phyloP scores from a whole-genome alignment of 1,140 invertebrate genomes.

The Adoxophyes honmai region DNA sequence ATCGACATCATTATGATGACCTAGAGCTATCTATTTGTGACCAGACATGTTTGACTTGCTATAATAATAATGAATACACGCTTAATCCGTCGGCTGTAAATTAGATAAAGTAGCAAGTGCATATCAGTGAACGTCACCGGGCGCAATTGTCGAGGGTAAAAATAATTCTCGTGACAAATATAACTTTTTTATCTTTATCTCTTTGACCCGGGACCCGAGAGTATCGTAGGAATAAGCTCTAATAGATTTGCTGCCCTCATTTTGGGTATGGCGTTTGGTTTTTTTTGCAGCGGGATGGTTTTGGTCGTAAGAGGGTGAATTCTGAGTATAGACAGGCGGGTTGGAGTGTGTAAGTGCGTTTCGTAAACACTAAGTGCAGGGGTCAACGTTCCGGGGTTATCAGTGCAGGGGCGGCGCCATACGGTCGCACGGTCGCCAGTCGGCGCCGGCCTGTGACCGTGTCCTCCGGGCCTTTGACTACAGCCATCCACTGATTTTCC shows the following conservation, averaged over 20 bases:
- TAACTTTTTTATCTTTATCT: conserved; percentile 34
- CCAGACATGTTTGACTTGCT: conserved; percentile 3
- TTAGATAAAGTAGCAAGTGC: conserved; percentile 10
- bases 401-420: conserved; percentile 57
- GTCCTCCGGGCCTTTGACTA: background rate
- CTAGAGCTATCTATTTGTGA: conserved; percentile 11
- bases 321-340: background rate
- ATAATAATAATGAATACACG: background rate
- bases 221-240: conserved; percentile 12
- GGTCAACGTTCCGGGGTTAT: conserved; percentile 71
- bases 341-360: conserved; percentile 44
- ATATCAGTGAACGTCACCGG: conserved; percentile 26
- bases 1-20: conserved; percentile 4
- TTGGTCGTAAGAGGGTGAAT: conserved; percentile 19
- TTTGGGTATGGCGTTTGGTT: conserved; percentile 22
- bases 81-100: conserved; percentile 2
- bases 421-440: conserved; percentile 44
- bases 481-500: conserved; percentile 3
- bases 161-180: conserved; percentile 38
- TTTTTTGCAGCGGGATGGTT: conserved; percentile 23
- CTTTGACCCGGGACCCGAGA: conserved; percentile 22
- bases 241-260: background rate
- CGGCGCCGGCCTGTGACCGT: conserved; percentile 16
- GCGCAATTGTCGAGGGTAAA: conserved; percentile 29
- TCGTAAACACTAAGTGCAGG: conserved; percentile 61